Percentiles rank a stretch among this genome's conserved stretches.
These are phyloP conservation scores for Lepidochrysops patricia DNA, from an alignment of 2,888 invertebrate species.

Conservation along the genomic window DNA sequence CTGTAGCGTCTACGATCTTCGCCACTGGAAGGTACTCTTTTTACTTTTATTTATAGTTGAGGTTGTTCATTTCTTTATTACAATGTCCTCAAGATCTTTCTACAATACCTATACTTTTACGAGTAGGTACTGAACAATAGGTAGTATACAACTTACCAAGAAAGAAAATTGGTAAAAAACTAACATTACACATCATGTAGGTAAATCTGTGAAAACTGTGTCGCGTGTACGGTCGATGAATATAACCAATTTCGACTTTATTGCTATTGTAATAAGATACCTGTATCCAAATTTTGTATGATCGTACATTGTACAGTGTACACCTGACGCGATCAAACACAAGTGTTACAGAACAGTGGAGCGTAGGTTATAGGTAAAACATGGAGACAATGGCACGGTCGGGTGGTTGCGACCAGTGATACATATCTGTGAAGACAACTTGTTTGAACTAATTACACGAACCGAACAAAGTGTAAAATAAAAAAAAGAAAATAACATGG, in stretches of 20 bases:
- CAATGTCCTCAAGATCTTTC: too few relatives aligned
- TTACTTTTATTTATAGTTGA: too few relatives aligned
- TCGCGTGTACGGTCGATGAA: background rate
- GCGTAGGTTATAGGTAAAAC: background rate
- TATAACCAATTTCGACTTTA: background rate
- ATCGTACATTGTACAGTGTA: background rate
- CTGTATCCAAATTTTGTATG: too few relatives aligned
- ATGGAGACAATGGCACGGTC: background rate
- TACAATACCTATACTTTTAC: too few relatives aligned
- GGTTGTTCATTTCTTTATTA: too few relatives aligned
- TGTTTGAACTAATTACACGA: too few relatives aligned
- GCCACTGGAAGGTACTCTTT: too few relatives aligned
- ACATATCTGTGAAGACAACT: background rate
- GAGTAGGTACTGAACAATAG: too few relatives aligned
- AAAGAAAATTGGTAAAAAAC: background rate
- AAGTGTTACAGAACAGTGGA: background rate
- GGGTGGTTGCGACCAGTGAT: background rate
- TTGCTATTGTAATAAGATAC: background rate
- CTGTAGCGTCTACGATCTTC: too few relatives aligned
- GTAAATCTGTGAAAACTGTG: background rate
- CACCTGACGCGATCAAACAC: background rate
- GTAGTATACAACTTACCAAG: too few relatives aligned
- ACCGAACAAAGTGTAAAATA: too few relatives aligned
- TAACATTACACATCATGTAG: background rate
- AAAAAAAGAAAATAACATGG: too few relatives aligned